Base-by-base conservation (phyloP, 1,140 invertebrate genomes). In the Sipha flava region DNA sequence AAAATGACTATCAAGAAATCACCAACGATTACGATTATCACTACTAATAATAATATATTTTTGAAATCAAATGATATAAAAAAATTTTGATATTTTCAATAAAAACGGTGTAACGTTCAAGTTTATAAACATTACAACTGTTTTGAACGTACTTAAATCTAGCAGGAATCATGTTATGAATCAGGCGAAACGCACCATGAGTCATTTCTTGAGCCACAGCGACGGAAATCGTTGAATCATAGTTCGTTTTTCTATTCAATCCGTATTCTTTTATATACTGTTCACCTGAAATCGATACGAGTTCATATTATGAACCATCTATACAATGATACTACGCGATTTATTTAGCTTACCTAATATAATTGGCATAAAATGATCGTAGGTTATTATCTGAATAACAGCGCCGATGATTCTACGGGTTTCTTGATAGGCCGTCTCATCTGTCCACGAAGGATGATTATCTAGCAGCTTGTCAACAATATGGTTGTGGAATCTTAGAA, bases 381-480 rank as follows among this genome's bases (percentile, higher is more conserved):
- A 97, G 0, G 93, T 91, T 45, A 97, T 92, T 82, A 97, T 93
- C 82, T 96, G 94, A 83, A 95, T 86, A 84, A 95, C 90, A 0
- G 94, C 95, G 0, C 86, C 89, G 0, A 97, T 83, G 18, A 98
- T 93, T 83, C 90, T 88, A 84, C 92, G 85, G 0, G 92, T 84
- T 86, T 98, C 96, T 84, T 95, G 91, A 84, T 90, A 97, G 0
- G 95, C 77, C 0, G 82, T 87, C 83, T 95, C 92, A 82, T 97
- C 95, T 70, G 90, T 86, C 96, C 96, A 98, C 43, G 88, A 84
- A 0, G 93, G 91, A 88, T 98, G 97, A 0, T 92, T 73, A 6
- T 84, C 79, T 0, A 86, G 83, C 9, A 98, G 85, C 14, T 86
- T 83, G 0, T 84, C 82, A 0, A 93, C 93, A 9, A 98, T 82